phyloP scores from a whole-genome alignment of 2,888 invertebrate genomes.

The Melanargia galathea region DNA sequence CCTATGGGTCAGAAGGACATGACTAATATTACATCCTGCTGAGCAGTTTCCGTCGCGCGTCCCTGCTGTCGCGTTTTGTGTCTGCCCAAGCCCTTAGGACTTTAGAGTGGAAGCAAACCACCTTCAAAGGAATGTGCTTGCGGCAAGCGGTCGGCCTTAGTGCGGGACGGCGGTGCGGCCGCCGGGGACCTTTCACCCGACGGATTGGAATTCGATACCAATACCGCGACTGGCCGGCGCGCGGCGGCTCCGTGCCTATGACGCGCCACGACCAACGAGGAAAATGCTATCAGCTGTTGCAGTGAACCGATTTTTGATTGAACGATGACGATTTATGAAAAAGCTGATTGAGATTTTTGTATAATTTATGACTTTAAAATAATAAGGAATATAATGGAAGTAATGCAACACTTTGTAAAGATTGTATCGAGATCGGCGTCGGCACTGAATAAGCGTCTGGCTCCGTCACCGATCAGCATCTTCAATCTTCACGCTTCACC shows the following conservation, averaged over 20 bases:
- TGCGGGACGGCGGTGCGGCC: constrained; percentile 31
- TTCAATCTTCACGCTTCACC: too few species aligned
- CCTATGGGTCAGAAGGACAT: too few species aligned
- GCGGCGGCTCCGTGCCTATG: too few species aligned
- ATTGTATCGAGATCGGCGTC: too few species aligned
- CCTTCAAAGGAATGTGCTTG: constrained; percentile 27
- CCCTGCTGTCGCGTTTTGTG: not conserved
- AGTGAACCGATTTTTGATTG: not conserved
- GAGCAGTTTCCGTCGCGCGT: not conserved
- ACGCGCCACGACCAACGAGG: not conserved
- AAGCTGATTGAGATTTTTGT: not conserved
- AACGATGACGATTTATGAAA: not conserved
- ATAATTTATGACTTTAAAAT: not conserved
- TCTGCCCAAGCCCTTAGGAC: not conserved
- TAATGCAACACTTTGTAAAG: too few species aligned
- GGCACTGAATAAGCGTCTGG: too few species aligned
- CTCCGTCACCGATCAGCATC: too few species aligned
- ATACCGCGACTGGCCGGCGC: not conserved
- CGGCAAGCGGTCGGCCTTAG: constrained; percentile 47
- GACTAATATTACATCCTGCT: too few species aligned
- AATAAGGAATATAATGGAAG: too few species aligned
- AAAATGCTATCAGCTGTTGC: not conserved
- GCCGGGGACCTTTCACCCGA: constrained; percentile 50
- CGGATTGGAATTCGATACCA: constrained; percentile 13
- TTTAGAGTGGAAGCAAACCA: constrained; percentile 5